Evolutionary conservation across 1,140 invertebrate species (phyloP), one percentile per base, ranked within the genome.

Genomic region (Bursaphelenchus mucronatus): DNA sequence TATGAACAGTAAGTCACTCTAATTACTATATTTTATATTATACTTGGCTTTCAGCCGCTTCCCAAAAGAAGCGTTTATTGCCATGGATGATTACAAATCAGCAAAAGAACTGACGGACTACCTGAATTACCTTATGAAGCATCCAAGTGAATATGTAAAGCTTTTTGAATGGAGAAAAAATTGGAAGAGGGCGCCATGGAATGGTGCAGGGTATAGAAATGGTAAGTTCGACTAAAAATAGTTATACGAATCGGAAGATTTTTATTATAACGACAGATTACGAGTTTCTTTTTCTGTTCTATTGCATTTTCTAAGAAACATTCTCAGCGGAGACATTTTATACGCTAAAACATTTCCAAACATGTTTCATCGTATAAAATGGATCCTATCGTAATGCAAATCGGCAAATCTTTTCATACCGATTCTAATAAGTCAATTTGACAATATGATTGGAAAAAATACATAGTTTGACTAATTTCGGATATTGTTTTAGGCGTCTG

Each of bases 81-180:
- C 59, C 11, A 15, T 62, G 9, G 59, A 62, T 39, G 59, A 62
- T 39, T 62, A 19, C 59, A n/a, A 61, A n/a, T 58, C 52, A 1
- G 47, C 47, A 1, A 19, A 50, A 21, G 47, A 62, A n/a, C 13
- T 62, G 11, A 43, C 55, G 8, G 59, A 50, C 43, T 49, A 62
- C 21, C 10, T 62, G 47, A 15, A 30, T 13, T 39, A 30, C 57
- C 21, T 62, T 13, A 62, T 62, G 47, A 49, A 62, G 3, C 11
- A 50, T 30, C 52, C 50, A 5, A 15, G 39, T 11, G 59, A 62
- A 10, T 62, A 54, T 40, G n/a, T 62, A 3, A 62, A 62, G 47
- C 43, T 61, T 1, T n/a, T 62, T 39, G 59, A 10, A n/a, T 62
- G 47, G 50, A 11, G 59, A 41, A 62, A 57, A 15, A 3, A 59